Percentiles rank a stretch among this genome's conserved stretches.
Conservation (phyloP, 2,888 invertebrate genomes). For the Drosophila pseudotalamancana region DNA sequence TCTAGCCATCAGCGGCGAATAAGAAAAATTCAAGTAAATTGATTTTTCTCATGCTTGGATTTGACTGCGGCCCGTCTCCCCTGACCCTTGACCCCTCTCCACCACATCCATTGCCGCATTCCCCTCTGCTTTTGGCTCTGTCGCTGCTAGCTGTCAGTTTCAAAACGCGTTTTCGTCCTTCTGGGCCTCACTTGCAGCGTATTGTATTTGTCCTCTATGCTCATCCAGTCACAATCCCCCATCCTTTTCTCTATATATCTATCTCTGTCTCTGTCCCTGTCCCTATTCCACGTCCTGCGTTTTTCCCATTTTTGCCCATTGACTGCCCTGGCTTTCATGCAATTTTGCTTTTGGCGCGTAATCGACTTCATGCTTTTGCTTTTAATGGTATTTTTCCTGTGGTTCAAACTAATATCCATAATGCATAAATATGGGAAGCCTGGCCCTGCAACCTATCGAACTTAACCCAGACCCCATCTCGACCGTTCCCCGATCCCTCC, state of each 20-base stretch:
- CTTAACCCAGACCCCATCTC: slow-evolving; percentile 11
- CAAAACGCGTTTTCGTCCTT: slow-evolving; percentile 46
- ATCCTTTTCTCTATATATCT: background rate
- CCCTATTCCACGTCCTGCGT: slow-evolving; percentile 9
- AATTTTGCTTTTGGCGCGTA: slow-evolving; percentile 78
- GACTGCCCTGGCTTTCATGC: slow-evolving; percentile 57
- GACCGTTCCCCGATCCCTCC: background rate
- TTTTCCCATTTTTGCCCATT: slow-evolving; percentile 49
- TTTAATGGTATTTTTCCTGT: slow-evolving; percentile 81
- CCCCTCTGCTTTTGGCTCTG: slow-evolving; percentile 7
- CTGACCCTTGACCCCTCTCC: background rate
- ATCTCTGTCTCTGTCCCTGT: background rate
- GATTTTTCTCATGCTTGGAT: slow-evolving; percentile 71
- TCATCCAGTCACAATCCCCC: slow-evolving; percentile 17
- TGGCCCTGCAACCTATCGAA: slow-evolving; percentile 62
- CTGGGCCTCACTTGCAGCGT: slow-evolving; percentile 30
- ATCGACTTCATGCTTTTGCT: slow-evolving; percentile 80
- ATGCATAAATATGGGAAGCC: slow-evolving; percentile 76
- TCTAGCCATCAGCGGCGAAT: slow-evolving; percentile 47
- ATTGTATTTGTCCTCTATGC: slow-evolving; percentile 46
- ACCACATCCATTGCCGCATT: background rate
- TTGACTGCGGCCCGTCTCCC: slow-evolving; percentile 42
- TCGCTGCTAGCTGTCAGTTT: slow-evolving; percentile 61
- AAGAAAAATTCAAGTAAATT: slow-evolving; percentile 78
- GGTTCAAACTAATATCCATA: slow-evolving; percentile 81